phyloP scores from a whole-genome alignment of 2,113 vertebrate species.

The Crotalus tigris region DNA sequence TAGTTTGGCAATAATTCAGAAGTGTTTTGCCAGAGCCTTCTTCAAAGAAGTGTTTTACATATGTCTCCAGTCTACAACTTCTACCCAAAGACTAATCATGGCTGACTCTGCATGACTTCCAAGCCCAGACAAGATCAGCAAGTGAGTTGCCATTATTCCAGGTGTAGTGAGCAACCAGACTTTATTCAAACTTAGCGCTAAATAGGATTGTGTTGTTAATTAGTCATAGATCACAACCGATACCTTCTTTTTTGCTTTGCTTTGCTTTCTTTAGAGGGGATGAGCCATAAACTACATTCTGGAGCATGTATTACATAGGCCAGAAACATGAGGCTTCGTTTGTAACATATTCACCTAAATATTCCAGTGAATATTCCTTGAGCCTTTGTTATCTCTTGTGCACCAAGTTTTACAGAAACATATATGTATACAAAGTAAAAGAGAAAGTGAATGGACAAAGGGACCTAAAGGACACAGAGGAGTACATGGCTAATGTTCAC shows the following conservation, averaged over 20 bases:
- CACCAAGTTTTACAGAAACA: neutral
- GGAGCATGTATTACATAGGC: neutral
- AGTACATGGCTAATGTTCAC: neutral
- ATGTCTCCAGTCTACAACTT: neutral
- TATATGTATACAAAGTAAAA: neutral
- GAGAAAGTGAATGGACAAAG: neutral
- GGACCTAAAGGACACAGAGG: too few relatives aligned
- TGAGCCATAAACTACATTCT: neutral
- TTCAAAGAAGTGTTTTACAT: neutral
- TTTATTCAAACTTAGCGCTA: neutral
- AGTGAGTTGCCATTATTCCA: neutral
- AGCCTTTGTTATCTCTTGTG: neutral
- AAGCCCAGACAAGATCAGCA: neutral
- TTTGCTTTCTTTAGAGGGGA: neutral
- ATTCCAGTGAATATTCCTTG: neutral
- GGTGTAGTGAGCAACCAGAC: neutral
- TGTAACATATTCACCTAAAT: neutral
- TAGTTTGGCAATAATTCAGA: neutral
- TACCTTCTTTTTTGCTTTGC: neutral
- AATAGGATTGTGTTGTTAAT: neutral
- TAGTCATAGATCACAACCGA: neutral
- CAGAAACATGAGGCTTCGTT: neutral
- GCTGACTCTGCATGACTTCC: neutral
- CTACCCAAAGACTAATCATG: neutral
- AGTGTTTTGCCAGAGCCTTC: neutral